Evolutionary conservation across 2,888 invertebrate species (phyloP), one percentile per base, ranked within the genome.

Genomic region (Lasioglossum oenotherae): DNA sequence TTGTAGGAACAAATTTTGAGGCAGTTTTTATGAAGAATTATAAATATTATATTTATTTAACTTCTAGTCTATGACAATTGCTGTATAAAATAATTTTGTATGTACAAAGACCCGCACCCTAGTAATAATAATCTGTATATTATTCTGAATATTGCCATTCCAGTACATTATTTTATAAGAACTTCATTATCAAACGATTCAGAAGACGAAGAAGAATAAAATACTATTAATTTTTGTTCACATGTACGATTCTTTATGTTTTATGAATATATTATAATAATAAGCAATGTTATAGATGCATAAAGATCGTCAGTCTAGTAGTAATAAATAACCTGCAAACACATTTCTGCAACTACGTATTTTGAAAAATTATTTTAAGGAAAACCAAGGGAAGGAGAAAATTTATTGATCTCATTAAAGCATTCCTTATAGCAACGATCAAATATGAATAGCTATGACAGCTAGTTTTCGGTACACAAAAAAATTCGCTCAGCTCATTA

Each of bases 321-420:
- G n/a, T n/a, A 57, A 57, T n/a, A n/a, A 57, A 57, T n/a, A 57
- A n/a, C n/a, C 57, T n/a, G 57, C 57, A 57, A 57, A n/a, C 57
- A 57, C 10, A 57, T 57, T 53, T 57, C 57, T n/a, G 57, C n/a
- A 57, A 57, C n/a, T n/a, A 12, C 12, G 57, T n/a, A 57, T 57
- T n/a, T n/a, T 4, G n/a, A n/a, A 57, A 57, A 57, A 10, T n/a
- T n/a, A 57, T 57, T 57, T 57, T 23, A 1, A 57, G 12, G 8
- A 1, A 57, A n/a, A 57, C n/a, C n/a, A n/a, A 57, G 12, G n/a
- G 57, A 57, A 57, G 57, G n/a, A n/a, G 57, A 12, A n/a, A n/a
- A n/a, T 57, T 57, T 57, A 12, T n/a, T n/a, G 23, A 4, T 57
- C 57, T n/a, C 12, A 57, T 57, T 12, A 4, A n/a, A 57, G 57